These are phyloP conservation scores for Arenaria interpres DNA, from an alignment of 2,113 vertebrate species.

Conservation along the genomic window DNA sequence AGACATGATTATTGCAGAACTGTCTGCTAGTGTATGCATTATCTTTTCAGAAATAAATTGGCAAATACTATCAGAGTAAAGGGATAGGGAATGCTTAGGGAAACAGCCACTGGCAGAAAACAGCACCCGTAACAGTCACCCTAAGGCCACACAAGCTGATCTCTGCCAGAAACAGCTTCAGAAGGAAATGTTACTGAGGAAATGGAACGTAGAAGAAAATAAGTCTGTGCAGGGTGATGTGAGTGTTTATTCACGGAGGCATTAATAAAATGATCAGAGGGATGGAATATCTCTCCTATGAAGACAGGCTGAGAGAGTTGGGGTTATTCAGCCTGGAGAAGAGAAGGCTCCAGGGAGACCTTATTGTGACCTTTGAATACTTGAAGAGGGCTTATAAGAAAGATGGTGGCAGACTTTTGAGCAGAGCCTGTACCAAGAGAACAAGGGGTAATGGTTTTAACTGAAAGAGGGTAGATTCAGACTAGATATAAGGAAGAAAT, in stretches of 20 bases:
- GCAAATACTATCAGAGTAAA: background rate
- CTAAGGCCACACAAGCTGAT: background rate
- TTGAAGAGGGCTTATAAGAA: background rate
- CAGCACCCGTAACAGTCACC: background rate
- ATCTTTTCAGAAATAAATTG: conserved; percentile 19
- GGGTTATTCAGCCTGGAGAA: background rate
- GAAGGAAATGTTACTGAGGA: background rate
- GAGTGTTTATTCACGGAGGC: background rate
- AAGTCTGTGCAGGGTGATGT: background rate
- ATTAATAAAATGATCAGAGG: background rate
- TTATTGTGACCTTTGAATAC: background rate
- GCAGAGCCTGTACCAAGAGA: background rate
- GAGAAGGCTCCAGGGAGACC: background rate
- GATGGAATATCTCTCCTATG: background rate
- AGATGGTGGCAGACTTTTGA: background rate
- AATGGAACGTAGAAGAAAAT: background rate
- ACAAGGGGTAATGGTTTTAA: background rate
- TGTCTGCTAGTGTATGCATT: background rate
- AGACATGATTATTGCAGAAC: conserved; percentile 29
- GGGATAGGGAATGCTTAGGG: background rate
- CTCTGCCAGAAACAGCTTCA: background rate
- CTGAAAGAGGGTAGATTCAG: background rate
- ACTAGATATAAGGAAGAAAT: background rate
- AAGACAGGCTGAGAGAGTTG: background rate
- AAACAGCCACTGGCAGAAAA: background rate